Evolutionary conservation across 2,888 invertebrate species (phyloP).

Genomic region (Miltochrista miniata): DNA sequence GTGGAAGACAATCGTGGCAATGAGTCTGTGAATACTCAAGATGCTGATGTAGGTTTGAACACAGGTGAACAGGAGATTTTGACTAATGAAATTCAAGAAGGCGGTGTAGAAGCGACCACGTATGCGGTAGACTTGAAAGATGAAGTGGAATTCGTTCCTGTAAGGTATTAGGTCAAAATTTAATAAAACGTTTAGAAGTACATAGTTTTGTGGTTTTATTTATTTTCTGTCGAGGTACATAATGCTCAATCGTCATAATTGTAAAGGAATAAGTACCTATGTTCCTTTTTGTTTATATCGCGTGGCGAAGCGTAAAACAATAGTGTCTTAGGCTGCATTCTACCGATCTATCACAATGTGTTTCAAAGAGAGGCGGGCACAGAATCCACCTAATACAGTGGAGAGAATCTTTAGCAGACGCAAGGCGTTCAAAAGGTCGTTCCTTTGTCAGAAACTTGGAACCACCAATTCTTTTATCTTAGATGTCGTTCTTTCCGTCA

Average conservation of each 20-base stretch:
- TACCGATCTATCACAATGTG: no score
- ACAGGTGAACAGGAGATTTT: constrained; percentile 41
- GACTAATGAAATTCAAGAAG: constrained; percentile 51
- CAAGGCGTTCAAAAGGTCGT: no score
- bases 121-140: constrained; percentile 66
- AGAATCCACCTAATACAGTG: no score
- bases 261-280: no score
- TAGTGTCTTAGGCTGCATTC: no score
- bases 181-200: constrained; percentile 6
- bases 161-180: constrained; percentile 36
- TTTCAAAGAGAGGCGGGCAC: no score
- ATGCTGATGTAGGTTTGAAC: constrained; percentile 52
- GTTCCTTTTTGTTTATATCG: no score
- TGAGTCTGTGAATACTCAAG: constrained; percentile 17
- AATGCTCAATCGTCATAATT: background rate
- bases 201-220: background rate
- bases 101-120: constrained; percentile 61
- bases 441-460: no score
- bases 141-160: constrained; percentile 68
- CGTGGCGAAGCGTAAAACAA: no score
- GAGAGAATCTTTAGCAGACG: no score
- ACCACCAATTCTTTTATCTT: no score
- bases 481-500: no score
- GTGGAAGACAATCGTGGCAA: constrained; percentile 41
- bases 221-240: background rate